phyloP scores from a whole-genome alignment of 2,888 invertebrate genomes.

The Metallyticus violacea region DNA sequence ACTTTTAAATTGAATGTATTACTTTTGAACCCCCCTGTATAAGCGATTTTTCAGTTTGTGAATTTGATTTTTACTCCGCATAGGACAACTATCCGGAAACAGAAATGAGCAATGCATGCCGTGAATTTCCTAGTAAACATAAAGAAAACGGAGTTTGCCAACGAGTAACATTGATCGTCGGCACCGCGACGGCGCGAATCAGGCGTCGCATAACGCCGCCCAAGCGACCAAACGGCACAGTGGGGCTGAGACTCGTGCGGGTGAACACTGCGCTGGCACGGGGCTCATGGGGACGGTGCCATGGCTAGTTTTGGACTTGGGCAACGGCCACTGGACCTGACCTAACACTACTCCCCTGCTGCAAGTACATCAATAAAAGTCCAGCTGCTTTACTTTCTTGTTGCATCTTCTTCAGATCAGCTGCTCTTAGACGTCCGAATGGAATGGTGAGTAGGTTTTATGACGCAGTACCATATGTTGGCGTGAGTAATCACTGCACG shows the following conservation, averaged over 20 bases:
- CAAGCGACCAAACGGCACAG: neutral
- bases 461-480: too few relatives aligned
- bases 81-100: too few relatives aligned
- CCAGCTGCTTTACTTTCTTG: neutral
- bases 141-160: neutral
- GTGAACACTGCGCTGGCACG: neutral
- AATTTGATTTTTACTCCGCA: too few relatives aligned
- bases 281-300: neutral
- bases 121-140: neutral
- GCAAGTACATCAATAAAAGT: neutral
- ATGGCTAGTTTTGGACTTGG: slow-evolving; percentile 1
- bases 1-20: too few relatives aligned
- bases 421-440: too few relatives aligned
- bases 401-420: too few relatives aligned
- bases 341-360: slow-evolving; percentile 2
- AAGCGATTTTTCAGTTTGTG: too few relatives aligned
- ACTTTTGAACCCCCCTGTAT: too few relatives aligned
- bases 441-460: too few relatives aligned
- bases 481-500: too few relatives aligned
- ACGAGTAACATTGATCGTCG: neutral
- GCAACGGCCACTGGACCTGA: slow-evolving; percentile 11
- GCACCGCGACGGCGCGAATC: neutral
- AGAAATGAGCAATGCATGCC: neutral
- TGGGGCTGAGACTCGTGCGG: neutral
- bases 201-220: neutral